Evolutionary conservation across 2,113 vertebrate genomes (phyloP).

Genomic region (Pyrgilauda ruficollis): DNA sequence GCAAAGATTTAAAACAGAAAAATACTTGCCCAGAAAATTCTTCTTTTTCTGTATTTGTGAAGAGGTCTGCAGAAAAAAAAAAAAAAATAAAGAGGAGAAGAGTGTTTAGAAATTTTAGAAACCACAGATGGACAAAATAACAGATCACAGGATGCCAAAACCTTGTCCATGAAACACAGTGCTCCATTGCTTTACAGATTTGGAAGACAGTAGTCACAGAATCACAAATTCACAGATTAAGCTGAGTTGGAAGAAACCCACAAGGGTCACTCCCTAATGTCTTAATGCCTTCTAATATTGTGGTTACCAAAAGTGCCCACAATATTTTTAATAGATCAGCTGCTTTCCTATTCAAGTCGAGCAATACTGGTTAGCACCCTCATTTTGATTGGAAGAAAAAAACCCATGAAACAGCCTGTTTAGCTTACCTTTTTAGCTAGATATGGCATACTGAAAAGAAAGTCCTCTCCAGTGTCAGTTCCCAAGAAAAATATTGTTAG

Average conservation of each 20-base stretch:
- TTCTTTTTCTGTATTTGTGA: neutral
- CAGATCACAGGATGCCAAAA: neutral
- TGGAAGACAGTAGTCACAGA: neutral
- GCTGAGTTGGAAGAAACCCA: neutral
- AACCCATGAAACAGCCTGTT: neutral
- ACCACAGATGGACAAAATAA: neutral
- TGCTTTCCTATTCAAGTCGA: neutral
- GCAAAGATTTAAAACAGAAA: neutral
- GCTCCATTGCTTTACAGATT: neutral
- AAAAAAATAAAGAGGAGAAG: neutral
- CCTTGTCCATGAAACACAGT: neutral
- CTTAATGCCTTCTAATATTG: neutral
- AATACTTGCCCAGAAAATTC: neutral
- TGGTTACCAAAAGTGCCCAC: neutral
- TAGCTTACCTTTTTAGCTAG: neutral
- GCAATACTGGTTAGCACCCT: neutral
- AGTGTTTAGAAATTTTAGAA: neutral
- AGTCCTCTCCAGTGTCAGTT: neutral
- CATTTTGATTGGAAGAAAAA: neutral
- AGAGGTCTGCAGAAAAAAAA: neutral
- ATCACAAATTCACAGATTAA: neutral
- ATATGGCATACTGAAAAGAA: neutral
- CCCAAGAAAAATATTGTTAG: neutral
- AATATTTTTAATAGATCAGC: neutral
- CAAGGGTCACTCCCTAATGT: neutral